Conservation (phyloP, 2,888 invertebrate genomes). For the Hetaerina titia region DNA sequence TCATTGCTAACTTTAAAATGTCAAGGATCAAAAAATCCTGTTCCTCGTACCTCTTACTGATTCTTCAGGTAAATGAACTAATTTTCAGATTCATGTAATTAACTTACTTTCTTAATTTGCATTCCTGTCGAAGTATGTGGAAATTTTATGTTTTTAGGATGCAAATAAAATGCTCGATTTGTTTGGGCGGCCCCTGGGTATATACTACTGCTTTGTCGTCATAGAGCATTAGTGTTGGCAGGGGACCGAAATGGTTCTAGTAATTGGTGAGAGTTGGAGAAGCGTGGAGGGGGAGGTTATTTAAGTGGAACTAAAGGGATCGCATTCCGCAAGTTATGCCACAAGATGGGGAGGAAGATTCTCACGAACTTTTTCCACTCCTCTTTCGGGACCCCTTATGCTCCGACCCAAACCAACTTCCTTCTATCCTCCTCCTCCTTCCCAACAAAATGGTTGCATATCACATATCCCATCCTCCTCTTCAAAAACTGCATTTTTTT, state of each 20-base stretch:
- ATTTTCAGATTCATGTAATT: too few species aligned
- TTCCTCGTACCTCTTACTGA: too few species aligned
- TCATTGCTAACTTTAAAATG: too few species aligned
- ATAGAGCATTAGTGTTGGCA: not conserved
- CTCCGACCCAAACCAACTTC: not conserved
- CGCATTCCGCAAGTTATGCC: constrained; percentile 46
- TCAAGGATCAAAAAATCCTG: too few species aligned
- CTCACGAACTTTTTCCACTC: not conserved
- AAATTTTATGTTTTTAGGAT: too few species aligned
- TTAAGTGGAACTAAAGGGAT: not conserved
- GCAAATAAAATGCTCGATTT: too few species aligned
- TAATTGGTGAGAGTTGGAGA: not conserved
- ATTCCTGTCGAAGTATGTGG: too few species aligned
- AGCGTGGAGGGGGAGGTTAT: not conserved
- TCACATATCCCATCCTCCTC: not conserved
- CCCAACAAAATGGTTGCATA: not conserved
- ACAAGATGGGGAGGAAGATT: not conserved
- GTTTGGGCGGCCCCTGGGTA: not conserved
- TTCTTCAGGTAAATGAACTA: too few species aligned
- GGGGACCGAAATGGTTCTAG: not conserved
- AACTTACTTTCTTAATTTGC: too few species aligned
- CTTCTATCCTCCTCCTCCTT: not conserved
- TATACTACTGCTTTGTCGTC: not conserved
- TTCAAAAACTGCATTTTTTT: not conserved
- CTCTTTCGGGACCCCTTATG: not conserved